Conservation (phyloP, 2,113 vertebrate genomes). For the Corythaixoides concolor region DNA sequence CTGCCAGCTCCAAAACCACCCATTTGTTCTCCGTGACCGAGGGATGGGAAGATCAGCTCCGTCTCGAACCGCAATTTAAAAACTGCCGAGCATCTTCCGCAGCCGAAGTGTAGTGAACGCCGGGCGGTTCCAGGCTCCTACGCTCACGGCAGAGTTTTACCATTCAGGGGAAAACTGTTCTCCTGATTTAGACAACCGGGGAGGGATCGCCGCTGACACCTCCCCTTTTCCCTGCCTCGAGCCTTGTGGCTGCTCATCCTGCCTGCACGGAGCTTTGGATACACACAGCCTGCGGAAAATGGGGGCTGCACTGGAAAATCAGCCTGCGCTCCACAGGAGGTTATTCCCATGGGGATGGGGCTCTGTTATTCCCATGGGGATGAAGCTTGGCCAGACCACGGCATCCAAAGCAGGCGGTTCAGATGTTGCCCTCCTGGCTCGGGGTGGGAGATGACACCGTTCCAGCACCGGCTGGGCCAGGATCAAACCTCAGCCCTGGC, state of each 20-base stretch:
- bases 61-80: not conserved
- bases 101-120: rapidly evolving
- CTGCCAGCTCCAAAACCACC: not conserved
- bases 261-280: rapidly evolving
- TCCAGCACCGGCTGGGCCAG: not conserved
- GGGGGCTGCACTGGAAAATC: not conserved
- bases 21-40: rapidly evolving
- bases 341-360: not conserved
- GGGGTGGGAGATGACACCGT: not conserved
- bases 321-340: rapidly evolving
- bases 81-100: rapidly evolving
- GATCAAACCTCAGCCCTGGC: not conserved
- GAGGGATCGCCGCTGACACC: rapidly evolving
- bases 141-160: not conserved
- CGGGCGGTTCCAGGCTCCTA: rapidly evolving
- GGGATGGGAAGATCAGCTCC: not conserved
- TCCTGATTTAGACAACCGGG: not conserved
- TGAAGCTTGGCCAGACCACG: rapidly evolving
- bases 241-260: not conserved
- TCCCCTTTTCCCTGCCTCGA: not conserved
- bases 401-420: not conserved
- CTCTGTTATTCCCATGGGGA: not conserved
- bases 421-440: not conserved
- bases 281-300: rapidly evolving
- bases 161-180: not conserved